These are phyloP conservation scores for Drosophila setifemur DNA, from an alignment of 1,140 invertebrate species.

Conservation along the genomic window DNA sequence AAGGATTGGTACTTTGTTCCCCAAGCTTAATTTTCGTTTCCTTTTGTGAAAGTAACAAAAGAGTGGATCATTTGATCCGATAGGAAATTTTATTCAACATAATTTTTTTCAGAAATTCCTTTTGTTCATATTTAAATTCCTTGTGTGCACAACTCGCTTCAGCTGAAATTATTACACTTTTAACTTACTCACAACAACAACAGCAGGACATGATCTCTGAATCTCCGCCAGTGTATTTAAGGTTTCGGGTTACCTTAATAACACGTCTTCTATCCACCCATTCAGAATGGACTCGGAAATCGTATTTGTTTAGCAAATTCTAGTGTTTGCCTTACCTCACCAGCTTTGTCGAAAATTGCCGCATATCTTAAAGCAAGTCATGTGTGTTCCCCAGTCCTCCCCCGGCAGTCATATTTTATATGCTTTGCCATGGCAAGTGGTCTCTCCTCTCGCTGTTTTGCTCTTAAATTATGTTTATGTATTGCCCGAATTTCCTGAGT, in stretches of 20 bases:
- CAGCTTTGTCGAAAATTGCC: conserved; percentile 6
- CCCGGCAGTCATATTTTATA: conserved; percentile 35
- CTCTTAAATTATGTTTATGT: conserved; percentile 53
- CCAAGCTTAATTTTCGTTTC: neutral
- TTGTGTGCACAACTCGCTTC: neutral
- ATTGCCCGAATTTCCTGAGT: conserved; percentile 28
- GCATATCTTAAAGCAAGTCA: conserved; percentile 14
- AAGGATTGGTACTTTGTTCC: no score
- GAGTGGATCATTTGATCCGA: neutral
- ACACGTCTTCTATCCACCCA: neutral
- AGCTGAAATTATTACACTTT: neutral
- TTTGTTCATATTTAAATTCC: neutral
- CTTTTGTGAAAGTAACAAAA: neutral
- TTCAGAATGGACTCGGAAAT: conserved; percentile 3
- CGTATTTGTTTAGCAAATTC: conserved; percentile 22
- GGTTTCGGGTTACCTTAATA: neutral
- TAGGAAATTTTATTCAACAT: neutral
- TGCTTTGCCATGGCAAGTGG: conserved; percentile 14
- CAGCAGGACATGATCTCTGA: neutral
- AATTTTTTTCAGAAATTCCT: neutral
- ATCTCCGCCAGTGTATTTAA: neutral
- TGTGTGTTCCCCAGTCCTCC: neutral
- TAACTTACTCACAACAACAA: neutral
- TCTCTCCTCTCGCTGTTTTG: conserved; percentile 1
- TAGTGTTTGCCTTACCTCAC: conserved; percentile 5